Evolutionary conservation across 1,140 invertebrate species (phyloP).

Genomic region (Stegodyphus mimosarum): DNA sequence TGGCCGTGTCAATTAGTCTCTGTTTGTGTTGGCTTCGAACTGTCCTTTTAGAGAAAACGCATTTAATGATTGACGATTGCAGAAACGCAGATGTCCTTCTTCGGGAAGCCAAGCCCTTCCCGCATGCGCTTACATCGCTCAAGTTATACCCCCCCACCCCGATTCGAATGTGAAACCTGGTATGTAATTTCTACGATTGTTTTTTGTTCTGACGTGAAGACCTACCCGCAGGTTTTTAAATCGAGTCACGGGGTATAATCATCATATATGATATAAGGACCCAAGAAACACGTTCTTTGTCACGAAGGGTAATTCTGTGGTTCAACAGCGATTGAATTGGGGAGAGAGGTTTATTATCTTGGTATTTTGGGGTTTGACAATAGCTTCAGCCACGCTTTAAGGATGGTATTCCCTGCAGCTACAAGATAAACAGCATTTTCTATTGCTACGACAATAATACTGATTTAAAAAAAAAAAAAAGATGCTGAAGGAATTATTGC

Average conservation of each 20-base stretch:
- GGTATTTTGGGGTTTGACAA: too few relatives aligned
- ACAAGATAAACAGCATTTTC: too few relatives aligned
- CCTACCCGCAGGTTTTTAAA: constrained; percentile 34
- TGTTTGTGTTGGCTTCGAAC: constrained; percentile 54
- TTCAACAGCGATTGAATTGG: constrained; percentile 35
- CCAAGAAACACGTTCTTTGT: constrained; percentile 31
- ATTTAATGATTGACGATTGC: constrained; percentile 57
- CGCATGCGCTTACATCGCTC: constrained; percentile 17
- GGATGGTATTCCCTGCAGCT: too few relatives aligned
- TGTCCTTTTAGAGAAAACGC: constrained; percentile 29
- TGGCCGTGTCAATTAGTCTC: constrained; percentile 55
- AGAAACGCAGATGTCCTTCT: constrained; percentile 52
- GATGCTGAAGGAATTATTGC: too few relatives aligned
- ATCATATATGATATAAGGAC: constrained; percentile 24
- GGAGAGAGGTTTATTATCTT: not conserved
- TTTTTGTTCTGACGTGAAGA: not conserved
- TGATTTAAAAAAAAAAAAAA: too few relatives aligned
- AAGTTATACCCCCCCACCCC: not conserved
- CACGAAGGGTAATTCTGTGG: constrained; percentile 35
- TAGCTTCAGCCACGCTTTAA: too few relatives aligned
- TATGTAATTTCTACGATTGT: constrained; percentile 51
- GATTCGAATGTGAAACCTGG: constrained; percentile 10
- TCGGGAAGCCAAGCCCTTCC: constrained; percentile 35
- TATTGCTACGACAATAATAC: too few relatives aligned
- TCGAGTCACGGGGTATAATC: constrained; percentile 31